Base-by-base conservation (phyloP, 2,888 invertebrate species). In the Brachyptera putata region DNA sequence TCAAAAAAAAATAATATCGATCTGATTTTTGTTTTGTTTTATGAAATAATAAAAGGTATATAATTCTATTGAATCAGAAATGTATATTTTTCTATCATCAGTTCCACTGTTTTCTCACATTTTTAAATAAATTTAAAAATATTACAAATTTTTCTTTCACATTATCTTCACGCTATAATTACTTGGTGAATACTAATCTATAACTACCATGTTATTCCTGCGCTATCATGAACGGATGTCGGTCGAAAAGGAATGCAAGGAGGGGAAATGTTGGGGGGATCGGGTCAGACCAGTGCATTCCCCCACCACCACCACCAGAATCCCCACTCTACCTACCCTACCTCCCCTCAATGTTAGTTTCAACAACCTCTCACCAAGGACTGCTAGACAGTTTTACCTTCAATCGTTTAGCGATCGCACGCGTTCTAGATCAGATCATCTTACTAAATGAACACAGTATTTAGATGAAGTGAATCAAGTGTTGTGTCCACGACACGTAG, bases 271-370 rank as follows among this genome's bases (percentile, higher is more conserved):
- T 18, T 16, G 50, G 18, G 26, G 48, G 50, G 63, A 57, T 55
- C 61, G 59, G 63, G 63, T 61, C 63, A 63, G 61, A 61, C 41
- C 63, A 61, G 63, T 63, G 61, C 61, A 58, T 56, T 61, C 56
- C 58, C 58, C 61, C 61, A 48, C 60, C 63, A 49, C 58, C 37
- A 24, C 46, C 49, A 11, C 57, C 57, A 13, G 16, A 9, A 26
- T 39, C 43, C 56, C 61, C 57, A 56, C 49, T 49, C 61, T 53
- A 22, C 13, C 53, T 24, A 25, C 53, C 30, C 13, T 11, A n/a
- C 56, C 36, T 34, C 41, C 56, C 26, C 56, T 58, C 59, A 46
- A 53, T 37, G 55, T 18, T 63, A 46, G 61, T 57, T 61, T 58
- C 60, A 63, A 61, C 63, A 61, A 61, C 63, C 60, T 60, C 63